Evolutionary conservation across 1,140 invertebrate species (phyloP), one percentile per base, ranked within the genome.

Genomic region (Archivesica marissinica): DNA sequence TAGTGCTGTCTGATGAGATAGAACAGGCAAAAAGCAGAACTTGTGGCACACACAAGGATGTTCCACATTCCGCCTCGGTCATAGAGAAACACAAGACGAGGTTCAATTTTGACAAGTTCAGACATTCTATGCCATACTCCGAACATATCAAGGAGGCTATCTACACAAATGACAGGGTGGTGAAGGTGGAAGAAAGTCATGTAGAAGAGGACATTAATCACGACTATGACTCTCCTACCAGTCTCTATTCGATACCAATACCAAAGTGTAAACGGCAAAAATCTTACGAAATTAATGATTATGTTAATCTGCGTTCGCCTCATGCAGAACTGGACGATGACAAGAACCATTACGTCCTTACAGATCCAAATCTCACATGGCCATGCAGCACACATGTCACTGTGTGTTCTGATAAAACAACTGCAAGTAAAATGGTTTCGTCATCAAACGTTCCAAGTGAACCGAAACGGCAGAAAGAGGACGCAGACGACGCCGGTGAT

Each of bases 91-190:
- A 44, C 15, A 72, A 72, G 35, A 33, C 9, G 7, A 33, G 13
- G 7, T 47, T 50, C 28, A 25, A 44, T 33, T 33, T 72, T 47
- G 38, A 72, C 28, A 30, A 25, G 6, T 2, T 33, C 13, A 50
- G 68, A 20, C 28, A 47, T 28, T 72, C 68, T 7, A 72, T 72
- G 68, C 68, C 68, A 11, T 28, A 72, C n/a, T 72, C 44, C 28
- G 44, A 72, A 33, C 41, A 50, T 4, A 47, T 33, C 11, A n/a
- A 50, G 4, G 68, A 72, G 50, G 44, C 25, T 3, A 50, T 47
- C 33, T 72, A 72, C 20, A 30, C 33, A 0, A 72, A 72, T 30
- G 68, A 72, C 20, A 47, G 68, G 50, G 68, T 72, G 28, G 2
- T 72, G 9, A 7, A 52, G 1, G 68, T 72, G 0, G 68, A 72